Conservation (phyloP, 2,113 vertebrate genomes). For the Lucifuga dentata region DNA sequence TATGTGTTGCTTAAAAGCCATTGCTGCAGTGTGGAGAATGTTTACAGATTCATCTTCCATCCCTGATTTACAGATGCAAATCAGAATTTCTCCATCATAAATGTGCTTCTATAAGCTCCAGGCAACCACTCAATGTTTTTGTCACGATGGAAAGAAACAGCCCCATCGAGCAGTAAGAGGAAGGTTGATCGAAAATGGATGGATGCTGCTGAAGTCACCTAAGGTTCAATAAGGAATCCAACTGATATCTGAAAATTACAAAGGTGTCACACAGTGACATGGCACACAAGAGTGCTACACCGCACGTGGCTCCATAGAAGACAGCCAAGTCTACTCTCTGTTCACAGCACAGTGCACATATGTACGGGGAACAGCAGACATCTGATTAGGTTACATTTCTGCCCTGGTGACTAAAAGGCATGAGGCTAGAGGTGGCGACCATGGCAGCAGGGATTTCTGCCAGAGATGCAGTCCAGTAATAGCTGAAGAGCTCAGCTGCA, state of each 20-base stretch:
- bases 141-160: conserved; percentile 15
- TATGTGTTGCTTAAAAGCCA: too few species aligned
- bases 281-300: neutral
- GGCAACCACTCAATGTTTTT: conserved; percentile 1
- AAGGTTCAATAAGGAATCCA: conserved; percentile 1
- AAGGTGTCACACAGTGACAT: neutral
- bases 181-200: neutral
- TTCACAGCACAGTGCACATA: conserved; percentile 22
- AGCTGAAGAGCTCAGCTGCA: conserved; percentile 70
- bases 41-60: conserved; percentile 21
- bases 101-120: conserved; percentile 27
- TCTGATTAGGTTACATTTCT: conserved; percentile 77
- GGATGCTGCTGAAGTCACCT: conserved; percentile 10
- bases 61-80: conserved; percentile 24
- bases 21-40: neutral
- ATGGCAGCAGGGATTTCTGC: conserved; percentile 72
- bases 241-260: conserved; percentile 35
- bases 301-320: conserved; percentile 21
- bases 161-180: neutral
- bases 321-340: conserved; percentile 28
- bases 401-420: conserved; percentile 72
- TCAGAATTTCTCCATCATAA: conserved; percentile 8
- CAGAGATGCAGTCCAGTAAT: conserved; percentile 75
- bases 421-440: conserved; percentile 65
- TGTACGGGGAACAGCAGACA: conserved; percentile 54